These are phyloP conservation scores for Apodemus agrarius DNA, from an alignment of 2,797 vertebrate species.

Conservation along the genomic window DNA sequence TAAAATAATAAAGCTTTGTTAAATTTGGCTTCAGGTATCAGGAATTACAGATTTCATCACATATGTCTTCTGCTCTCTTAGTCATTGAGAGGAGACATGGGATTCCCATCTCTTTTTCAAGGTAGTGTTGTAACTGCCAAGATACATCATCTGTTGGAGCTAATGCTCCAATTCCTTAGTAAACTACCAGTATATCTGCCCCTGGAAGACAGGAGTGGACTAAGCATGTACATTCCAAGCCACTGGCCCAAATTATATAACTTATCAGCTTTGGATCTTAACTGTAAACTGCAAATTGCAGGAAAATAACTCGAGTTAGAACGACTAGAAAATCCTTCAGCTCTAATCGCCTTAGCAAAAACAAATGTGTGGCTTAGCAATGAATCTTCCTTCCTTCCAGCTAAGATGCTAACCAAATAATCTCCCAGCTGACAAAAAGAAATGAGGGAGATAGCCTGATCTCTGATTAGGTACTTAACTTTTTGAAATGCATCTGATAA, in stretches of 20 bases:
- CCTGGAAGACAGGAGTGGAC: neutral
- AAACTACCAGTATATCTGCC: neutral
- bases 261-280: conserved; percentile 34
- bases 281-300: conserved; percentile 18
- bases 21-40: neutral
- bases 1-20: neutral
- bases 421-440: conserved; percentile 44
- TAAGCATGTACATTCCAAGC: neutral
- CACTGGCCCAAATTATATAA: conserved; percentile 16
- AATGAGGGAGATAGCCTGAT: conserved; percentile 33
- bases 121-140: neutral
- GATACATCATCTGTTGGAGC: neutral
- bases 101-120: neutral
- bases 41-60: neutral
- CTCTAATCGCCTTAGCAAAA: conserved; percentile 54
- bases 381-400: conserved; percentile 43
- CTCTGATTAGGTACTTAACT: conserved; percentile 54
- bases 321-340: conserved; percentile 23
- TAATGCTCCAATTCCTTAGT: neutral
- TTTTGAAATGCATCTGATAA: conserved; percentile 29
- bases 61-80: neutral
- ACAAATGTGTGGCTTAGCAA: conserved; percentile 22
- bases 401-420: conserved; percentile 48
- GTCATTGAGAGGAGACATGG: neutral
- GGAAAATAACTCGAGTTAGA: conserved; percentile 8